Conservation (phyloP, 2,888 invertebrate genomes). For the Zaprionus lineosus region DNA sequence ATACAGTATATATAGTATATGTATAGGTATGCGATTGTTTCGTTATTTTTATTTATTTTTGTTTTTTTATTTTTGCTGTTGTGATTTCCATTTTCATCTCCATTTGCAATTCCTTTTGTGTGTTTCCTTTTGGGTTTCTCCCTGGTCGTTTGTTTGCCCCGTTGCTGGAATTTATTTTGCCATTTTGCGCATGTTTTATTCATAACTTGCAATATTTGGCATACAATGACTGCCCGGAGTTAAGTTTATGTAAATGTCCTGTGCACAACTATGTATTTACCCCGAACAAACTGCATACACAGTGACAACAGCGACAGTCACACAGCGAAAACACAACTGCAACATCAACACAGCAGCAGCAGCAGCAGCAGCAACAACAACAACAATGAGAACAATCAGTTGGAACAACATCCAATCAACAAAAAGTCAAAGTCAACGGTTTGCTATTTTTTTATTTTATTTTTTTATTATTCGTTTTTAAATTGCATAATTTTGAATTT, state of each 20-base stretch:
- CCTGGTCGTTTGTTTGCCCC: conserved; percentile 52
- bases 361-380: conserved; percentile 13
- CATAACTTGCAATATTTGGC: conserved; percentile 72
- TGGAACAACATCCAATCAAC: conserved; percentile 48
- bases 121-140: conserved; percentile 23
- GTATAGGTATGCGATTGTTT: conserved; percentile 44
- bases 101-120: conserved; percentile 69
- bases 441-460: neutral
- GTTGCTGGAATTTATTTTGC: conserved; percentile 58
- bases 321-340: too few relatives aligned
- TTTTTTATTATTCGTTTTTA: conserved; percentile 27
- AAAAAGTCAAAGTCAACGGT: conserved; percentile 26
- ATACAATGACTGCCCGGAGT: conserved; percentile 60
- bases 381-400: conserved; percentile 31
- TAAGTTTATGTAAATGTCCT: conserved; percentile 59
- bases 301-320: conserved; percentile 5
- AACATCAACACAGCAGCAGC: conserved; percentile 16
- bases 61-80: conserved; percentile 36
- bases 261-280: conserved; percentile 35
- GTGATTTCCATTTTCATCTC: conserved; percentile 67
- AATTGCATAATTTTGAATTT: conserved; percentile 38
- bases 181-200: conserved; percentile 70
- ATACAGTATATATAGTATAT: too few relatives aligned
- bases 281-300: conserved; percentile 48
- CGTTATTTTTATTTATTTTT: conserved; percentile 16